Percentiles rank a stretch among this genome's conserved stretches.
phyloP scores from a whole-genome alignment of 2,797 vertebrate genomes.

The Gobio occitaniae region DNA sequence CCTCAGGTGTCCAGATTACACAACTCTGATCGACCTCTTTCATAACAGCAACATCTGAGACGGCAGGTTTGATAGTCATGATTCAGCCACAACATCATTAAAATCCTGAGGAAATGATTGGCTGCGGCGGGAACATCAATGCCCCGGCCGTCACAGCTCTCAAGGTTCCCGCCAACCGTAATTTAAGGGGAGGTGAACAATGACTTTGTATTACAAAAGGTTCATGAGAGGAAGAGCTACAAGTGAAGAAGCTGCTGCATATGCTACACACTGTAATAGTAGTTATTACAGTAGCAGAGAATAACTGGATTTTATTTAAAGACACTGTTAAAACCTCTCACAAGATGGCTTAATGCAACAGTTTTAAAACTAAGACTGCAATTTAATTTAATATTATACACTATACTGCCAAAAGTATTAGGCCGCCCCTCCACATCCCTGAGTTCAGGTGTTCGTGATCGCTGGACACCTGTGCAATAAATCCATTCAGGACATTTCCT shows the following conservation, averaged over 20 bases:
- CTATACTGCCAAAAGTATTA: no score
- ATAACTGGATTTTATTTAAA: background rate
- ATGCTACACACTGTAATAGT: conserved; percentile 10
- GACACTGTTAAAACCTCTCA: background rate
- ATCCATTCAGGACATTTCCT: no score
- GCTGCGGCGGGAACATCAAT: background rate
- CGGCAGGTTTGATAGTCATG: background rate
- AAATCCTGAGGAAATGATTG: background rate
- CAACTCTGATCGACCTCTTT: background rate
- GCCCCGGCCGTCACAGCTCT: background rate
- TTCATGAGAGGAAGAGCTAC: conserved; percentile 13
- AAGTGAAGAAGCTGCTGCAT: conserved; percentile 9
- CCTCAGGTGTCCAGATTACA: background rate
- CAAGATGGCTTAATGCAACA: background rate
- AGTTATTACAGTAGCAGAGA: background rate
- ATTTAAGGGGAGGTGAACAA: conserved; percentile 19
- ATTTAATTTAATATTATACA: background rate
- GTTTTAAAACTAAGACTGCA: background rate
- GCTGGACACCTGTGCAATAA: no score
- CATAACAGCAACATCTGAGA: conserved; percentile 5
- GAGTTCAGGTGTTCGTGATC: no score
- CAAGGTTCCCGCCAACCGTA: background rate
- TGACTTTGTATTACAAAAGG: conserved; percentile 14
- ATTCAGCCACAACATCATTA: background rate
- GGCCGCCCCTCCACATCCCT: no score